Percentiles rank a stretch among this genome's conserved stretches.
Conservation (phyloP, 1,140 invertebrate species). For the Proctacanthus coquilletti region DNA sequence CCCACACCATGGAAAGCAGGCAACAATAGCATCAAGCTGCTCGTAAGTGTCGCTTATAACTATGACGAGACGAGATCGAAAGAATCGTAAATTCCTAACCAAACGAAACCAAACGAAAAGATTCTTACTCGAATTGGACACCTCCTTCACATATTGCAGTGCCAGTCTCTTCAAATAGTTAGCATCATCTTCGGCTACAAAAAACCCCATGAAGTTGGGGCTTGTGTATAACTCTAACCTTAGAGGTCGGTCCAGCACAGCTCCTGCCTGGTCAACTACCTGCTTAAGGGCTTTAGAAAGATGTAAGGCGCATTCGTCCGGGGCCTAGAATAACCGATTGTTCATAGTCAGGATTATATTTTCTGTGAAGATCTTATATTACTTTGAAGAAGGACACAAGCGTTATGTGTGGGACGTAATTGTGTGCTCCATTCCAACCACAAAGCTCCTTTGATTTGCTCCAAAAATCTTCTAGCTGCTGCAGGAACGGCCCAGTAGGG, state of each 20-base stretch:
- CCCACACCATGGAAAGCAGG: slow-evolving; percentile 54
- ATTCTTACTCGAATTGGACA: slow-evolving; percentile 49
- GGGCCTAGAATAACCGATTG: slow-evolving; percentile 37
- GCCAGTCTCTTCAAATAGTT: slow-evolving; percentile 59
- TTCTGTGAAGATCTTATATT: slow-evolving; percentile 12
- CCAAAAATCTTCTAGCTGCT: slow-evolving; percentile 63
- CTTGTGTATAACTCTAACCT: slow-evolving; percentile 67
- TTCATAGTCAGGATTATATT: slow-evolving; percentile 5
- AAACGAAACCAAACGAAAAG: slow-evolving; percentile 16
- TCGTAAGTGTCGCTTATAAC: slow-evolving; percentile 44
- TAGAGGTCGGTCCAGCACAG: slow-evolving; percentile 41
- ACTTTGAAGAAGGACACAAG: slow-evolving; percentile 80
- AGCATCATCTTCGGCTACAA: slow-evolving; percentile 61
- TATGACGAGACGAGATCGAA: slow-evolving; percentile 7
- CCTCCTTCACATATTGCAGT: slow-evolving; percentile 58
- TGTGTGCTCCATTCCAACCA: slow-evolving; percentile 78
- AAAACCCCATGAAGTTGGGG: slow-evolving; percentile 75
- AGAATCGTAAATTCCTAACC: slow-evolving; percentile 5
- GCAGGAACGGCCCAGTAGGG: slow-evolving; percentile 52
- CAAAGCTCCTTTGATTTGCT: slow-evolving; percentile 52
- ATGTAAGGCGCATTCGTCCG: slow-evolving; percentile 51
- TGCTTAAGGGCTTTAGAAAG: slow-evolving; percentile 47
- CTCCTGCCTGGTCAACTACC: slow-evolving; percentile 48
- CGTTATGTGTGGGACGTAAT: slow-evolving; percentile 78
- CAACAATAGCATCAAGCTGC: slow-evolving; percentile 48